Evolutionary conservation across 37 sponge, comb jelly and placozoan genomes (phyloP), one percentile per base, ranked within the genome.

Genomic region (Aplysina aerophoba): DNA sequence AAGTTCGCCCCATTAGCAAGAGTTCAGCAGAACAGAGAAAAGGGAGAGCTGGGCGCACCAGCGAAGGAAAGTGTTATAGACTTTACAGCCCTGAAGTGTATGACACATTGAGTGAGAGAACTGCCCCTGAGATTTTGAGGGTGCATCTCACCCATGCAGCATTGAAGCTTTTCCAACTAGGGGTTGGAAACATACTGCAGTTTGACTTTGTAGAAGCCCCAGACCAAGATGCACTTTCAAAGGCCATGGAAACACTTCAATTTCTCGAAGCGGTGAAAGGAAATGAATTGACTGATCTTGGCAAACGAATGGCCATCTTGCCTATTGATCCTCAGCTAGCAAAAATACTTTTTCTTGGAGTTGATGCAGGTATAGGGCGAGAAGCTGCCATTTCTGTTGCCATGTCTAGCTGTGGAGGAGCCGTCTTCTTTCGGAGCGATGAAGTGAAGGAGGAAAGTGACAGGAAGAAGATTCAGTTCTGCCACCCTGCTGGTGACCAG

Each of bases 21-120:
- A 87, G 88, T 56, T 92, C 94, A 35, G 95, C 95, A 53, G 88
- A 91, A 34, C 95, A 94, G 83, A 72, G 95, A 19, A 91, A 89
- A 73, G 95, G 95, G 13, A 73, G 95, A 66, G 95, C 95, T 27
- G 95, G 95, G 30, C 60, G 95, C 61, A 87, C 86, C 22, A 62
- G 78, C 78, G 50, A 90, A 37, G 95, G 95, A 57, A 86, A 90
- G 34, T 95, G 95, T 39, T 88, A 90, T 31, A 90, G 95, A 19
- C 80, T 95, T 27, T 95, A 95, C 53, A 79, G 81, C 15, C 34
- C 81, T 25, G 88, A 87, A 6, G 72, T 24, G 2, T 88, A 91
- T 69, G 30, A 57, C 16, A 55, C 24, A 28, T 91, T 94, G 94
- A 15, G 24, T 17, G 73, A 88, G 17, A 69, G 69, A 40, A 79